Evolutionary conservation across 1,140 invertebrate species (phyloP), one percentile per base, ranked within the genome.

Genomic region (Formica selysi): DNA sequence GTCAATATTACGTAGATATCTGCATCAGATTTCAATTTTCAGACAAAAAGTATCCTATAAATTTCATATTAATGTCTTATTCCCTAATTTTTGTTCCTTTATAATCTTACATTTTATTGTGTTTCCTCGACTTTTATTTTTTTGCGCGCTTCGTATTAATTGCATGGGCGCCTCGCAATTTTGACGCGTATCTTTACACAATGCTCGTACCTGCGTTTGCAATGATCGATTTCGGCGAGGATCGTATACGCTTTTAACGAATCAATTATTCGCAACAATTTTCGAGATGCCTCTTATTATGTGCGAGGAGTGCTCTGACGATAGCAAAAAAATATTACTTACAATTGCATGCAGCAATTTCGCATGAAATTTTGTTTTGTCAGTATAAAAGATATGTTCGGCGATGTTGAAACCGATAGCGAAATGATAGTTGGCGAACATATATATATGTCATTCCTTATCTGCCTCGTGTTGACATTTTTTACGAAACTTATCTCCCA

Each of bases 121-220:
- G 61, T 65, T n/a, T 51, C 13, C 16, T 51, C 44, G 7, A 16
- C 19, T 51, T 36, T 80, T 80, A 79, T 80, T 68, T 79, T 59
- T 19, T 79, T 13, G 6, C 41, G 32, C 26, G 11, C 19, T 54
- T 36, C 13, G 22, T 5, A 16, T 62, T 64, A 62, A 76, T 38
- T 54, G 51, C 74, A 44, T 62, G 22, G 26, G n/a, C 74, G 26
- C n/a, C 41, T 78, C 2, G 8, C 10, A 65, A 29, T 36, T 87
- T 84, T 61, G 76, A 79, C 64, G 44, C 29, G 41, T 85, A 87
- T 59, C 73, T 86, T 89, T 89, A 78, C 71, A 79, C 87, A 85
- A 87, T 38, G 26, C 70, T 22, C 29, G 44, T 22, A 22, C 16
- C 3, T 51, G 22, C n/a, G 57, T 59, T 57, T 64, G 38, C 36